Evolutionary conservation across 2,888 invertebrate genomes (phyloP).

Genomic region (Eupeodes latifasciatus): DNA sequence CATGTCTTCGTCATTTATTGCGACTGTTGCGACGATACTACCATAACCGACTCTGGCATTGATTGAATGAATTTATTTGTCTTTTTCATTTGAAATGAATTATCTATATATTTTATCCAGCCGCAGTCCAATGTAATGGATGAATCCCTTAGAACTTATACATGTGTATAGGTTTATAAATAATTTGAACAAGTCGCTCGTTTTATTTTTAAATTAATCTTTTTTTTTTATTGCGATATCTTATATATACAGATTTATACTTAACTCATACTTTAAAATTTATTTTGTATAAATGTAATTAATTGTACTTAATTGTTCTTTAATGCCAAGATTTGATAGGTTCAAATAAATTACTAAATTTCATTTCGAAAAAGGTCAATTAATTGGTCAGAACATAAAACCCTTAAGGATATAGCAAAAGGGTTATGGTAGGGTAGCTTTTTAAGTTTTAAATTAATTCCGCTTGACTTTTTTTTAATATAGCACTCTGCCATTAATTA

Average conservation of each 20-base stretch:
- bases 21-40: not conserved
- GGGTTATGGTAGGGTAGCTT: not conserved
- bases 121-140: no score
- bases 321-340: no score
- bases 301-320: no score
- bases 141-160: no score
- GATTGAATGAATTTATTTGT: slow-evolving; percentile 68
- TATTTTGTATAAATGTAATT: no score
- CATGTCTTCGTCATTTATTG: slow-evolving; percentile 18
- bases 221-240: no score
- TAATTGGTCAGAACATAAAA: not conserved
- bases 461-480: slow-evolving; percentile 23
- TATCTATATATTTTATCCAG: not conserved
- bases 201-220: no score
- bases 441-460: slow-evolving; percentile 60
- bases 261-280: no score
- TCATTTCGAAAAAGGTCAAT: slow-evolving; percentile 4
- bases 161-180: no score
- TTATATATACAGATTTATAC: no score
- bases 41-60: slow-evolving; percentile 41
- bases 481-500: slow-evolving; percentile 49
- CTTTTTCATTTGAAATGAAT: slow-evolving; percentile 45
- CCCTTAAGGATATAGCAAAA: not conserved
- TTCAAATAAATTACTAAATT: not conserved
- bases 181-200: no score